Base-by-base conservation (phyloP, 1,140 invertebrate species). In the Drosophila hydei region DNA sequence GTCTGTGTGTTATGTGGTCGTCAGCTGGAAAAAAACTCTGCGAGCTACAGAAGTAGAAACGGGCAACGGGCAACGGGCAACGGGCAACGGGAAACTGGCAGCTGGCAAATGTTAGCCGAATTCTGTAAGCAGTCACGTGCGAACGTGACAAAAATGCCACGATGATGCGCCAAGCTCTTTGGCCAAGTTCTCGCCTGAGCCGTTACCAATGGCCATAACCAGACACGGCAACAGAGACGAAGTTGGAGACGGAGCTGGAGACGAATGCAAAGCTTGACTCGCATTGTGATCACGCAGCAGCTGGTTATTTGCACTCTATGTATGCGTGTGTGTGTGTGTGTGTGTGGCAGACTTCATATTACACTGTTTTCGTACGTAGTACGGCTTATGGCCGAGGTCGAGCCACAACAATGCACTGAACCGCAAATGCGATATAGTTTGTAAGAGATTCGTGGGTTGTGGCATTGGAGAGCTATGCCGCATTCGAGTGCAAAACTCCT, bases 61-160 rank as follows among this genome's bases (percentile, higher is more conserved):
- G 4, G 11, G 50, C 19, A 21, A 45, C 0, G 4, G 8, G n/a
- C n/a, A n/a, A n/a, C n/a, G n/a, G n/a, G 51, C 14, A 14, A 61
- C 19, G 21, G 23, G 21, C 19, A 42, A 50, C 68, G 55, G 50
- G 48, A 52, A 42, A 77, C 43, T 16, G 43, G 18, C 38, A 42
- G 16, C 38, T 42, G 38, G 18, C 21, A 50, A 64, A 58, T 60
- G 62, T 67, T 36, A 43, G 74, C 81, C 69, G 63, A 70, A 87
- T 77, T 78, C 79, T 62, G 74, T 68, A 68, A 36, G 75, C 62
- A 83, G 83, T 88, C 83, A 88, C 83, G 83, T 88, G 78, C 78
- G 83, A 83, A 88, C 83, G 83, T 88, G 83, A 83, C 84, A 79
- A 84, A 79, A 79, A 78, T 83, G 79, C 83, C 84, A 88, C 79